Conservation (phyloP, 2,888 invertebrate species). For the Seira sanloemensis region DNA sequence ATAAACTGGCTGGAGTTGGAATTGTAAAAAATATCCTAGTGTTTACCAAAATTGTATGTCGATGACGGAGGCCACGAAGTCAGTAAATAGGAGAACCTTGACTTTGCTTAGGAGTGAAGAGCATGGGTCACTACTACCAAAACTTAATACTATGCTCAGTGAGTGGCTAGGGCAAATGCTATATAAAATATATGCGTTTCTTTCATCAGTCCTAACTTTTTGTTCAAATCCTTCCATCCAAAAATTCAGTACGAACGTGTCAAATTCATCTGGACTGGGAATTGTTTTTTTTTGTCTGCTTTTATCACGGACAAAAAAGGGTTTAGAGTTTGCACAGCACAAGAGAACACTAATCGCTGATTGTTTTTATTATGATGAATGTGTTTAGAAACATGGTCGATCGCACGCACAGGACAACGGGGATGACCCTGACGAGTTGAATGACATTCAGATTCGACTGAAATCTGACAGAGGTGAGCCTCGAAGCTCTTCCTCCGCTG, state of each 20-base stretch:
- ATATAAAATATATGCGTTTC: too few species aligned
- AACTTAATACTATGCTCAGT: too few species aligned
- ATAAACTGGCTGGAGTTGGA: too few species aligned
- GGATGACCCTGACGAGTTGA: constrained; percentile 76
- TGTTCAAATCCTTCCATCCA: constrained; percentile 36
- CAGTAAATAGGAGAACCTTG: too few species aligned
- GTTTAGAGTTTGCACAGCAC: background rate
- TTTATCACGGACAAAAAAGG: background rate
- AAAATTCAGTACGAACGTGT: background rate
- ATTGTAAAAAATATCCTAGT: too few species aligned
- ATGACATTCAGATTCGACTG: constrained; percentile 76
- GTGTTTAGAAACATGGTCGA: constrained; percentile 72
- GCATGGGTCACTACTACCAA: too few species aligned
- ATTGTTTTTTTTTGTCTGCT: background rate
- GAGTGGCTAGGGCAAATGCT: too few species aligned
- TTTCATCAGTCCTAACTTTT: constrained; percentile 21
- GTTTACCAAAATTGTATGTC: too few species aligned
- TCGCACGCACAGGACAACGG: constrained; percentile 71
- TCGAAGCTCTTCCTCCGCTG: constrained; percentile 61
- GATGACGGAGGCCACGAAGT: too few species aligned
- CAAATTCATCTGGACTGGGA: constrained; percentile 36
- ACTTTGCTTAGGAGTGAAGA: too few species aligned
- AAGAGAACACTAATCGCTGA: background rate
- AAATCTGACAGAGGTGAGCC: constrained; percentile 71
- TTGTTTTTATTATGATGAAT: constrained; percentile 42